phyloP scores from a whole-genome alignment of 2,113 vertebrate genomes.

The Caretta caretta region DNA sequence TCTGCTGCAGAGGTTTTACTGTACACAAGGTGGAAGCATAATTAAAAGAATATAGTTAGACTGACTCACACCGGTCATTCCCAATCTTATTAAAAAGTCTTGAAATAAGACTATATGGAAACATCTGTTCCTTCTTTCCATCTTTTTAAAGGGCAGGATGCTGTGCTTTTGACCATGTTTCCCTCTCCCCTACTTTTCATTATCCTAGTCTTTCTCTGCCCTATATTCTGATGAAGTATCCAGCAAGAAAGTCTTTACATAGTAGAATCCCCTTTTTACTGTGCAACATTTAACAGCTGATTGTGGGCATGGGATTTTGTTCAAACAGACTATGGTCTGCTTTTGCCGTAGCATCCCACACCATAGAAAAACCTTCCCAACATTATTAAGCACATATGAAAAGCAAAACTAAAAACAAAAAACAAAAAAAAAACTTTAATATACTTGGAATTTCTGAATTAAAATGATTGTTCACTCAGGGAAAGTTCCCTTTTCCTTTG shows the following conservation, averaged over 20 bases:
- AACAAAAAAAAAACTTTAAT: not conserved
- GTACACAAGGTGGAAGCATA: not conserved
- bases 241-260: not conserved
- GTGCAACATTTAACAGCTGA: not conserved
- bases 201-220: not conserved
- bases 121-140: not conserved
- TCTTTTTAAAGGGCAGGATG: not conserved
- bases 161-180: not conserved
- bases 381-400: not conserved
- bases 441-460: not conserved
- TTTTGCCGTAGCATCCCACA: not conserved
- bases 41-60: not conserved
- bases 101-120: not conserved
- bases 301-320: not conserved
- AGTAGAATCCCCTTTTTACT: not conserved
- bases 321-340: not conserved
- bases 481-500: not conserved
- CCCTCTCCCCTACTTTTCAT: not conserved
- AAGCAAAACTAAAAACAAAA: not conserved
- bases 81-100: not conserved
- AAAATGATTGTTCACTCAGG: not conserved
- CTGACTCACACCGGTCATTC: not conserved
- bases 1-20: not conserved
- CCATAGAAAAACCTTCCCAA: not conserved
- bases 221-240: not conserved